Conservation (phyloP, 2,113 vertebrate genomes). For the Balaeniceps rex region DNA sequence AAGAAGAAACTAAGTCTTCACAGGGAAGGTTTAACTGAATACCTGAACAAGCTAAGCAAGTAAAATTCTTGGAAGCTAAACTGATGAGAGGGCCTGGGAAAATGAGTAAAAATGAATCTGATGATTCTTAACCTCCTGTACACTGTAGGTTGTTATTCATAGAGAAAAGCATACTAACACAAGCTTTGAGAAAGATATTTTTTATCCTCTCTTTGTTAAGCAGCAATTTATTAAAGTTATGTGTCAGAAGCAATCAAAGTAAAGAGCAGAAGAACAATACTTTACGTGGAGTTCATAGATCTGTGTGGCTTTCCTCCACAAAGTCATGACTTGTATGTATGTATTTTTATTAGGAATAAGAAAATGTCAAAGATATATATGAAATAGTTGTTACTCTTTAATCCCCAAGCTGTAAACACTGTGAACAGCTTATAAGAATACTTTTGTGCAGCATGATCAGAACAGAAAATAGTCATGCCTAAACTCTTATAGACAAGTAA, state of each 20-base stretch:
- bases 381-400: neutral
- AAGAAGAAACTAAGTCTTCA: neutral
- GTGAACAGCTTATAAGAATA: neutral
- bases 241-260: neutral
- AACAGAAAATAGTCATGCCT: neutral
- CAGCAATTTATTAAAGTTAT: neutral
- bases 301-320: neutral
- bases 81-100: neutral
- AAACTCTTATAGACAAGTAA: neutral
- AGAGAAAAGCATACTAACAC: neutral
- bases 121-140: neutral
- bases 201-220: neutral
- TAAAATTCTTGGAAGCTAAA: neutral
- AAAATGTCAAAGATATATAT: neutral
- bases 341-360: neutral
- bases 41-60: neutral
- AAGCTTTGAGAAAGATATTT: neutral
- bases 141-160: neutral
- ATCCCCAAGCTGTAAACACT: neutral
- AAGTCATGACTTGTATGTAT: neutral
- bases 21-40: neutral
- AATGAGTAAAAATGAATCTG: neutral
- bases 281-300: neutral
- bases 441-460: neutral
- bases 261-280: neutral